These are phyloP conservation scores for Euura saliciscinereae DNA, from an alignment of 1,140 invertebrate genomes.

Conservation along the genomic window DNA sequence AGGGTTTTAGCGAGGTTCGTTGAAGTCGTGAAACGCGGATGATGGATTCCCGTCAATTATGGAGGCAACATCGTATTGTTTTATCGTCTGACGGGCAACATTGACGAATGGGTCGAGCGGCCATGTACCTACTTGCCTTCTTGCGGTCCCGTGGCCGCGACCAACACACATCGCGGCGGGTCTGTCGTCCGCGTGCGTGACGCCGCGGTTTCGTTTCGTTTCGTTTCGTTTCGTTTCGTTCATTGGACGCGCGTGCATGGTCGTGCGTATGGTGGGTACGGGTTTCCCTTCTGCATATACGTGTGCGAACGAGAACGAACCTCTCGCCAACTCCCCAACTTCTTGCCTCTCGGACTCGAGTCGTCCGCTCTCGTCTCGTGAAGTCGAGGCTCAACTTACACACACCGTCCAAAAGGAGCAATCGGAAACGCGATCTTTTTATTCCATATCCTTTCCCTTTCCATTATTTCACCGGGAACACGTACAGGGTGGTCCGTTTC, in stretches of 20 bases:
- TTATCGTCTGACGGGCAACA: slow-evolving; percentile 56
- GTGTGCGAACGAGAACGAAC: neutral
- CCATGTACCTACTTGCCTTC: slow-evolving; percentile 43
- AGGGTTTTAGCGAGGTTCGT: no score
- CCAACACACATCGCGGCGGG: slow-evolving; percentile 6
- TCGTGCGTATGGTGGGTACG: no score
- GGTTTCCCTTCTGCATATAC: no score
- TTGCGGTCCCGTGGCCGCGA: slow-evolving; percentile 31
- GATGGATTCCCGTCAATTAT: slow-evolving; percentile 62
- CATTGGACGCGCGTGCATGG: neutral
- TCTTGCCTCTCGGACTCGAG: slow-evolving; percentile 7
- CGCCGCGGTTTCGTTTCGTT: slow-evolving; percentile 12
- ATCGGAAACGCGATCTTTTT: neutral
- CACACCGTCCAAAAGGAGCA: neutral
- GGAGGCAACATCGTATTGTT: slow-evolving; percentile 60
- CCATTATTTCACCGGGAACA: neutral
- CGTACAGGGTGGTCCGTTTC: slow-evolving; percentile 6
- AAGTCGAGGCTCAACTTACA: neutral
- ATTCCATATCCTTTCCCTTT: neutral
- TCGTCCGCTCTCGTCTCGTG: neutral
- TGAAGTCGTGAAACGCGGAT: slow-evolving; percentile 47
- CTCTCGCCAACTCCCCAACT: slow-evolving; percentile 11
- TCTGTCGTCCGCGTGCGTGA: slow-evolving; percentile 9
- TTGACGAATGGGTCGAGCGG: slow-evolving; percentile 52
- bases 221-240: neutral